Percentiles rank a stretch among this genome's conserved stretches.
Conservation (phyloP, 2,888 invertebrate species). For the Lathronympha strigana region DNA sequence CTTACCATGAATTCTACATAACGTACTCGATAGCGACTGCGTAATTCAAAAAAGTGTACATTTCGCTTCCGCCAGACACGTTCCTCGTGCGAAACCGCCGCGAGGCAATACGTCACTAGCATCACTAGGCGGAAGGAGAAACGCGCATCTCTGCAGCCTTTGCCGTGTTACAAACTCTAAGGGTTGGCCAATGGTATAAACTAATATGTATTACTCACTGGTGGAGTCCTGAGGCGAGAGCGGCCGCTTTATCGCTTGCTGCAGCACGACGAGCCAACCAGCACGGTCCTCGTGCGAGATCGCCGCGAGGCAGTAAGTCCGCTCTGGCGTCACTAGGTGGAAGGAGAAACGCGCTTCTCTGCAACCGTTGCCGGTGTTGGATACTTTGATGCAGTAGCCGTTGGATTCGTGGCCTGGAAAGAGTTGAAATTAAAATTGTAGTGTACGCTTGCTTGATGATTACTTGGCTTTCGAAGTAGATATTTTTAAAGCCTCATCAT, state of each 20-base stretch:
- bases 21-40: no score
- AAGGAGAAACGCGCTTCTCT: conserved; percentile 92
- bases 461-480: no score
- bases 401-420: conserved; percentile 87
- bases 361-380: conserved; percentile 82
- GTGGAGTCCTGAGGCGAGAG: conserved; percentile 91
- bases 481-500: no score
- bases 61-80: no score
- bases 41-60: no score
- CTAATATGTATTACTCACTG: conserved; percentile 75
- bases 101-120: no score
- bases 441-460: background rate
- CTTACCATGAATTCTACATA: no score
- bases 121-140: no score
- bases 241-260: conserved; percentile 89
- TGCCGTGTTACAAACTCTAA: no score
- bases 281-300: conserved; percentile 90
- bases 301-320: conserved; percentile 85
- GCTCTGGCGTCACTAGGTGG: conserved; percentile 91
- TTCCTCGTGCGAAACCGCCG: no score
- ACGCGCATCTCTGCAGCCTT: no score
- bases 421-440: background rate
- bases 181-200: background rate
- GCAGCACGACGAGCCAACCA: conserved; percentile 91
- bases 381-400: conserved; percentile 89